Conservation (phyloP, 2,888 invertebrate genomes). For the Drosophila stalkeri region DNA sequence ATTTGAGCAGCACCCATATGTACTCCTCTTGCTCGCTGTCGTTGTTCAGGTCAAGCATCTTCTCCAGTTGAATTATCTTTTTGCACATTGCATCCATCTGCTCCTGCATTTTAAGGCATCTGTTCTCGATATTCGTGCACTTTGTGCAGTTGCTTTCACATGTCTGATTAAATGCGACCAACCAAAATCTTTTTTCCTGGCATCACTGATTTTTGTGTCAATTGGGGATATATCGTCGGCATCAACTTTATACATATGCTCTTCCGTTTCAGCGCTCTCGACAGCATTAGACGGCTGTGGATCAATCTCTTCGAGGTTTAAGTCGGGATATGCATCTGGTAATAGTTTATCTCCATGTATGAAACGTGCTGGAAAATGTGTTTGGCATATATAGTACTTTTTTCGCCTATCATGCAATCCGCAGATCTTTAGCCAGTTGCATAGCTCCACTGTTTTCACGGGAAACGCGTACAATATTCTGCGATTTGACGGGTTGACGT, state of each 20-base stretch:
- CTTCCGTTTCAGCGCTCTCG: not conserved
- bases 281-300: slow-evolving; percentile 5
- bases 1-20: slow-evolving; percentile 53
- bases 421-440: slow-evolving; percentile 44
- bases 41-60: not conserved
- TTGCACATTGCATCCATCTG: slow-evolving; percentile 15
- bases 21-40: slow-evolving; percentile 26
- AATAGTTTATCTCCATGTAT: not conserved
- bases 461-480: slow-evolving; percentile 41
- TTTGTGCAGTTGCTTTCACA: not conserved
- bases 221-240: too few species aligned
- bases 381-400: slow-evolving; percentile 5
- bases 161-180: not conserved
- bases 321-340: slow-evolving; percentile 36
- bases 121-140: not conserved
- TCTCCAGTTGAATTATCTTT: slow-evolving; percentile 35
- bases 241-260: slow-evolving; percentile 10
- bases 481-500: too few species aligned
- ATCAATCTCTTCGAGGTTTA: slow-evolving; percentile 31
- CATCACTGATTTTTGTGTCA: too few species aligned
- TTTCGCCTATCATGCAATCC: not conserved
- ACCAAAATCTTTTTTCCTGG: not conserved
- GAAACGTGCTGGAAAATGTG: slow-evolving; percentile 20
- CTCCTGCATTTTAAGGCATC: slow-evolving; percentile 22
- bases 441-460: slow-evolving; percentile 2